phyloP scores from a whole-genome alignment of 92 coral and sea anemone genomes.

The Zoanthus sansibaricus region DNA sequence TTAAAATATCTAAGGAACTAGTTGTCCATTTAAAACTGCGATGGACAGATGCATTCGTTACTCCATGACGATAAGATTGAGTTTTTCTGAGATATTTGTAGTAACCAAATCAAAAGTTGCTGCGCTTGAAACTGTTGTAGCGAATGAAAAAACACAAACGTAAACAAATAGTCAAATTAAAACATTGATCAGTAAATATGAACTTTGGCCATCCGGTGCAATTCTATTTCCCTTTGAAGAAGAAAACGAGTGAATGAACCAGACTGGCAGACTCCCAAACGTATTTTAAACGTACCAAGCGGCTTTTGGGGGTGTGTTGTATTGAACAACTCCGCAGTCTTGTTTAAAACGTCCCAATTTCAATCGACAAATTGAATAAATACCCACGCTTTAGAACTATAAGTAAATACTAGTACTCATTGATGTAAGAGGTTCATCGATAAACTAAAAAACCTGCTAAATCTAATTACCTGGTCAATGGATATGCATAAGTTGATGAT shows the following conservation, averaged over 20 bases:
- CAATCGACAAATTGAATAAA: not conserved
- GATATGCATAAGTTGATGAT: constrained; percentile 7
- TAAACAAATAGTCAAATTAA: not conserved
- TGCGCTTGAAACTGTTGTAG: not conserved
- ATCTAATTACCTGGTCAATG: constrained; percentile 12
- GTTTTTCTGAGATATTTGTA: not conserved
- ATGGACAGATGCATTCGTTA: not conserved
- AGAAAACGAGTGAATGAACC: not conserved
- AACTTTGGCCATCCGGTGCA: not conserved
- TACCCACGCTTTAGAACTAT: not conserved
- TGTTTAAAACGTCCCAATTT: not conserved
- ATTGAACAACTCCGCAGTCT: not conserved
- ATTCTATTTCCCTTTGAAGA: not conserved
- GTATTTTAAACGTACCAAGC: no score
- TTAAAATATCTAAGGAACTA: not conserved
- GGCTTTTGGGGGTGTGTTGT: not conserved
- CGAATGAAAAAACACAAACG: not conserved
- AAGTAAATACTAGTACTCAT: not conserved
- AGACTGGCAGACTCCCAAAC: no score
- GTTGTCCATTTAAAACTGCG: not conserved
- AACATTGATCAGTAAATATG: not conserved
- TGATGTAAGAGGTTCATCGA: no score
- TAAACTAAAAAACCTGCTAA: not conserved
- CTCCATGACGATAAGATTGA: not conserved
- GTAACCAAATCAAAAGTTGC: not conserved